Base-by-base conservation (phyloP, 2,888 invertebrate genomes). In the Leucania comma region DNA sequence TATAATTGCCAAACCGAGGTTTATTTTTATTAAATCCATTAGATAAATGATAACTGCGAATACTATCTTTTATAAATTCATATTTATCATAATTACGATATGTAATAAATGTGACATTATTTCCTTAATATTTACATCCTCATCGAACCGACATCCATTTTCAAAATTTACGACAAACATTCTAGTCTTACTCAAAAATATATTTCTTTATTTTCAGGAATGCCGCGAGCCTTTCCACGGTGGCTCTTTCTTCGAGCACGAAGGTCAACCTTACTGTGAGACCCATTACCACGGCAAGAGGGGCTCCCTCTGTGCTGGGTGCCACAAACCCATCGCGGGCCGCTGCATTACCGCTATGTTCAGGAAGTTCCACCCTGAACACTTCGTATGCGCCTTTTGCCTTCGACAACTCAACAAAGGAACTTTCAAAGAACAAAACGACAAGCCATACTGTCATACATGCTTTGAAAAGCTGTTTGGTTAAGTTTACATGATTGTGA, bases 381-480 rank as follows among this genome's bases (percentile, higher is more conserved):
- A 99, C 96, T 99, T 99, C 92, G 99, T 99, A 10, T 99, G 99
- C 96, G 99, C 99, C n/a, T 99, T 99, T 96, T 99, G 99, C 91
- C 96, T 99, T 79, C 98, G 99, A 90, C 99, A 99, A 92, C 97
- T 99, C 84, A 99, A 99, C 95, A 99, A 99, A 93, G 99, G 99
- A 88, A 99, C 99, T 0, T 99, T 99, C 95, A 99, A 99, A 93
- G 99, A 99, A 93, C 99, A 99, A 91, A 99, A 99, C 91, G 99
- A 99, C 89, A 99, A 99, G 91, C 99, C 99, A 2, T 99, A 99
- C 94, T 99, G 99, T 93, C 99, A 99, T 92, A 97, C 97, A 76
- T 99, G 99, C 95, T 99, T 99, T 92, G 99, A 99, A 81, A 99
- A 99, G 92, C 97, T 99, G 51, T 99, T 99, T 91, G 99, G 99